phyloP scores from a whole-genome alignment of 2,888 invertebrate species.

The Protonemura montana region DNA sequence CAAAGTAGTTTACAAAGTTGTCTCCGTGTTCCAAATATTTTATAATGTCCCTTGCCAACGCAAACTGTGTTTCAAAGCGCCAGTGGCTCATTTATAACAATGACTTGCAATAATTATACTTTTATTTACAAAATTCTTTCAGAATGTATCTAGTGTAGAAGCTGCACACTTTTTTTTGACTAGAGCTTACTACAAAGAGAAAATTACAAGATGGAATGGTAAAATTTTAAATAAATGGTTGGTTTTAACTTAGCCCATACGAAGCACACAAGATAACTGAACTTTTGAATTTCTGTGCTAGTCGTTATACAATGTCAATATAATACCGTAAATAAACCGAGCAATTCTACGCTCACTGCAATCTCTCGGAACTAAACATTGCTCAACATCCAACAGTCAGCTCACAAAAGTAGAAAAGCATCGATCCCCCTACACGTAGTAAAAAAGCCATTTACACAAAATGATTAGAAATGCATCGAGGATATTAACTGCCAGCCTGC shows the following conservation, averaged over 20 bases:
- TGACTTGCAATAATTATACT: not conserved
- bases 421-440: slow-evolving; percentile 7
- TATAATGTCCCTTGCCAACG: not conserved
- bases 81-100: not conserved
- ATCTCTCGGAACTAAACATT: not conserved
- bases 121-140: slow-evolving; percentile 43
- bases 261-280: not conserved
- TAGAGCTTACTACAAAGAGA: slow-evolving; percentile 32
- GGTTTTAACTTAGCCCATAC: not conserved
- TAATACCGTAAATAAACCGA: not conserved
- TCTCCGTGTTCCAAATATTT: too few relatives aligned
- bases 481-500: not conserved
- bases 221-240: slow-evolving; percentile 2
- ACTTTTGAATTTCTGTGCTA: not conserved
- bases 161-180: slow-evolving; percentile 39
- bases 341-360: not conserved
- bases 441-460: slow-evolving; percentile 22
- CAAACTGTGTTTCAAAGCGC: not conserved
- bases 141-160: slow-evolving; percentile 38
- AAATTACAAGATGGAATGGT: slow-evolving; percentile 40
- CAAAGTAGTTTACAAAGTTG: too few relatives aligned
- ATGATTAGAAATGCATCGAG: not conserved
- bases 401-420: slow-evolving; percentile 36
- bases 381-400: slow-evolving; percentile 28
- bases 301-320: not conserved